A percentile compares a stretch with the other conserved stretches of the same genome.
Evolutionary conservation across 2,113 vertebrate species (phyloP).

Genomic region (Microtus richardsoni): DNA sequence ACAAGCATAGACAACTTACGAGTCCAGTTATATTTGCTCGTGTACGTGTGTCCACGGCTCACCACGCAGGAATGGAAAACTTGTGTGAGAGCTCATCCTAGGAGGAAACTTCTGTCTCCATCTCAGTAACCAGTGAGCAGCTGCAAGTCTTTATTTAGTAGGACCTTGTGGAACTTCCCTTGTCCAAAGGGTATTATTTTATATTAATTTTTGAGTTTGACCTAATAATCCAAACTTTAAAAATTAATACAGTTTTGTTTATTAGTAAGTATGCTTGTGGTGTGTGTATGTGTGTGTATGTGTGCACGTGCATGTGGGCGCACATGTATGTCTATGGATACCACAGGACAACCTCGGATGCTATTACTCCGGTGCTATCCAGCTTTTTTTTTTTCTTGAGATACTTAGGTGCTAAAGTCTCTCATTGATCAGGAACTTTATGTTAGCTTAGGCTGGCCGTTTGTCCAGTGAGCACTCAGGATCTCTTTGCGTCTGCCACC

Average conservation of each 20-base stretch:
- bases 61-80: not conserved
- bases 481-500: not conserved
- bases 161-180: not conserved
- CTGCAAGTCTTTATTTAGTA: not conserved
- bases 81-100: not conserved
- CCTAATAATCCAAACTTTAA: slow-evolving; percentile 3
- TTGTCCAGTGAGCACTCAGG: not conserved
- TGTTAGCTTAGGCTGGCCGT: not conserved
- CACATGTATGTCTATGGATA: not conserved
- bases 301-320: not conserved
- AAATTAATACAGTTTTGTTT: not conserved
- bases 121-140: not conserved
- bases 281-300: not conserved
- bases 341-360: not conserved
- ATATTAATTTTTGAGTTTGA: slow-evolving; percentile 34
- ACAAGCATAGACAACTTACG: not conserved
- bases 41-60: not conserved
- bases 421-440: not conserved
- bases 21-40: not conserved
- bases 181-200: not conserved
- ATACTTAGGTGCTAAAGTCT: not conserved
- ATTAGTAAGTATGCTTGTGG: not conserved
- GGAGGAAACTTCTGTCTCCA: not conserved
- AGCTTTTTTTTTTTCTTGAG: not conserved
- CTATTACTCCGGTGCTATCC: not conserved